phyloP scores from a whole-genome alignment of 1,140 invertebrate genomes.

The Bombus cullumanus region DNA sequence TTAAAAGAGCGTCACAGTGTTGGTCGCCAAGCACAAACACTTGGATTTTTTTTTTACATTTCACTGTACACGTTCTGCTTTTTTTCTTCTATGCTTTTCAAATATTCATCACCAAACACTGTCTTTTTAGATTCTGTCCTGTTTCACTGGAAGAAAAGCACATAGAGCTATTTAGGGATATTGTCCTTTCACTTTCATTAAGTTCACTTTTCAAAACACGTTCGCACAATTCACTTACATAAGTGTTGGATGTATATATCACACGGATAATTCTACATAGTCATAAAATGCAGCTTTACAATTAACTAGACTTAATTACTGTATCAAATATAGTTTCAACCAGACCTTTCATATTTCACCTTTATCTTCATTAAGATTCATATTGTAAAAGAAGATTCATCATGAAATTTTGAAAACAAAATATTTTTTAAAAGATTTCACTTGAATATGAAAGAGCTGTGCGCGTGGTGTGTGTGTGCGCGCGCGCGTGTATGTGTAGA shows the following conservation, averaged over 20 bases:
- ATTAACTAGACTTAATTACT: constrained; percentile 55
- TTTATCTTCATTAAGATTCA: constrained; percentile 13
- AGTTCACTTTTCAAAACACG: constrained; percentile 58
- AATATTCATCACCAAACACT: constrained; percentile 74
- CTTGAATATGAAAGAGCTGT: constrained; percentile 79
- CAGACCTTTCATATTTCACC: constrained; percentile 75
- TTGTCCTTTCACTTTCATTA: constrained; percentile 61
- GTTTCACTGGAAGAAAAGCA: constrained; percentile 56
- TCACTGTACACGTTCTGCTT: constrained; percentile 79
- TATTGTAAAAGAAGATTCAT: constrained; percentile 8
- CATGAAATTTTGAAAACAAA: constrained; percentile 33
- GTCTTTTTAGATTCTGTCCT: constrained; percentile 62
- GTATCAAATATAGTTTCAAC: constrained; percentile 58
- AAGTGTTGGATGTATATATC: constrained; percentile 71
- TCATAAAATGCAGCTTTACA: constrained; percentile 55
- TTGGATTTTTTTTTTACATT: constrained; percentile 73
- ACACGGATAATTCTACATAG: constrained; percentile 69
- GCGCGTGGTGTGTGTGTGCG: fast-evolving
- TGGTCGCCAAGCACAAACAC: constrained; percentile 79
- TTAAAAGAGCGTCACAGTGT: constrained; percentile 60
- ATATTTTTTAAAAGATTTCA: constrained; percentile 18
- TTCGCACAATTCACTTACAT: constrained; percentile 69
- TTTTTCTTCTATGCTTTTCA: constrained; percentile 60
- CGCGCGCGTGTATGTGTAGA: neutral
- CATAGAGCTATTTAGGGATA: constrained; percentile 26